phyloP scores from a whole-genome alignment of 2,113 vertebrate species.

The Bagarius yarrelli region DNA sequence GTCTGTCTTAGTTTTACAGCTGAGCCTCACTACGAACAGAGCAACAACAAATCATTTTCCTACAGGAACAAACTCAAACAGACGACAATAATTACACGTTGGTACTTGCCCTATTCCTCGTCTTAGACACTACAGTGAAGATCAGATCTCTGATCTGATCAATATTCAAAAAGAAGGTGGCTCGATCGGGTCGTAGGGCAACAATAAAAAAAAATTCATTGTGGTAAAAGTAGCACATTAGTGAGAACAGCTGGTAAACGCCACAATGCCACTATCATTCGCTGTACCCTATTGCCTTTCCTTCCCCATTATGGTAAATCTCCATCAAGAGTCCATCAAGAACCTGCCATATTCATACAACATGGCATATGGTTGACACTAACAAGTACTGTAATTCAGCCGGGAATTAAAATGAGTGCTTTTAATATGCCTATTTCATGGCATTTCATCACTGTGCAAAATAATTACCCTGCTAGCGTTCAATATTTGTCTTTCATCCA shows the following conservation, averaged over 20 bases:
- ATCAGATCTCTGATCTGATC: conserved; percentile 1
- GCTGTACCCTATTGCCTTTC: no score
- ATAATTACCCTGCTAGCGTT: conserved; percentile 8
- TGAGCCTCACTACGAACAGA: background rate
- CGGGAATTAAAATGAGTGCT: conserved; percentile 5
- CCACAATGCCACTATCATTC: conserved; percentile 32
- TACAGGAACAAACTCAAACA: conserved; percentile 25
- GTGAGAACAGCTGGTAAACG: conserved; percentile 40
- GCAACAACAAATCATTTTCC: conserved; percentile 70
- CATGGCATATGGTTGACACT: background rate
- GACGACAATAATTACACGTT: conserved; percentile 7
- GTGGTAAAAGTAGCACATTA: conserved; percentile 30
- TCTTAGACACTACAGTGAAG: background rate
- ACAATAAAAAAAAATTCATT: conserved; percentile 24
- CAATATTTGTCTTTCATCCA: conserved; percentile 27
- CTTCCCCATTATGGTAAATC: no score
- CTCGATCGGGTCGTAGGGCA: conserved; percentile 28
- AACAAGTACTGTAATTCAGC: background rate
- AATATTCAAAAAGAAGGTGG: conserved; percentile 3
- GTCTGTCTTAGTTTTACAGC: conserved; percentile 48
- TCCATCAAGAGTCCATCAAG: conserved; percentile 14
- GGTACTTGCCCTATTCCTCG: background rate
- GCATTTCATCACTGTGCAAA: conserved; percentile 4
- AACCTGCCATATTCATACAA: conserved; percentile 6
- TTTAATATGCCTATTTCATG: conserved; percentile 12